These are phyloP conservation scores for Ditula angustiorana DNA, from an alignment of 2,888 invertebrate genomes.

Conservation along the genomic window DNA sequence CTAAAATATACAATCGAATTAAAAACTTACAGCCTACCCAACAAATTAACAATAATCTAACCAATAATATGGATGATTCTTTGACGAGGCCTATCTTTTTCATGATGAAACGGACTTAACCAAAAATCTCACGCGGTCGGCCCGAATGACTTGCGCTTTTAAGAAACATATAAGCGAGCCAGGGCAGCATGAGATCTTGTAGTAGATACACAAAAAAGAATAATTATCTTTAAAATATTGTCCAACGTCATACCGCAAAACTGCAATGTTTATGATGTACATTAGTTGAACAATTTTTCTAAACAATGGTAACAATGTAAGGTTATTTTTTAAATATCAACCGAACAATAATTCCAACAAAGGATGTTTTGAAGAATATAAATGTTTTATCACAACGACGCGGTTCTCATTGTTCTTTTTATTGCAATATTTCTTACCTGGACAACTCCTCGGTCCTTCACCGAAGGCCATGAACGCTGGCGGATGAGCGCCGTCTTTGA, in stretches of 20 bases:
- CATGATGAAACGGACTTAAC: no score
- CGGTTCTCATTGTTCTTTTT: not conserved
- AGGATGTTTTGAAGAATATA: conserved; percentile 36
- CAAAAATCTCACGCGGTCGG: no score
- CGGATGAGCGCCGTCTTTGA: conserved; percentile 66
- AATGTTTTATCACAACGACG: not conserved
- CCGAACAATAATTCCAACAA: conserved; percentile 17
- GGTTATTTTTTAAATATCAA: conserved; percentile 30
- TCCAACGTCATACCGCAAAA: not conserved
- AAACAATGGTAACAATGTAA: conserved; percentile 43
- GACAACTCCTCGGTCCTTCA: conserved; percentile 78
- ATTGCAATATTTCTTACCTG: conserved; percentile 60
- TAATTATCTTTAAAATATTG: not conserved
- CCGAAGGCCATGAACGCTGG: conserved; percentile 76
- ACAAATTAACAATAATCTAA: no score
- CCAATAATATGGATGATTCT: no score
- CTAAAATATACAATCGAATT: conserved; percentile 56
- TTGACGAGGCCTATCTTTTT: no score
- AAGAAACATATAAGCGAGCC: no score
- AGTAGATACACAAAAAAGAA: not conserved
- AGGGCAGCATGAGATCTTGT: no score
- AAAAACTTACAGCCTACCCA: not conserved
- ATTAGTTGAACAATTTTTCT: conserved; percentile 37
- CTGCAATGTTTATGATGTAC: conserved; percentile 40
- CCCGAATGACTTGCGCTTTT: no score